Evolutionary conservation across 2,797 vertebrate species (phyloP).

Genomic region (Cuculus canorus): DNA sequence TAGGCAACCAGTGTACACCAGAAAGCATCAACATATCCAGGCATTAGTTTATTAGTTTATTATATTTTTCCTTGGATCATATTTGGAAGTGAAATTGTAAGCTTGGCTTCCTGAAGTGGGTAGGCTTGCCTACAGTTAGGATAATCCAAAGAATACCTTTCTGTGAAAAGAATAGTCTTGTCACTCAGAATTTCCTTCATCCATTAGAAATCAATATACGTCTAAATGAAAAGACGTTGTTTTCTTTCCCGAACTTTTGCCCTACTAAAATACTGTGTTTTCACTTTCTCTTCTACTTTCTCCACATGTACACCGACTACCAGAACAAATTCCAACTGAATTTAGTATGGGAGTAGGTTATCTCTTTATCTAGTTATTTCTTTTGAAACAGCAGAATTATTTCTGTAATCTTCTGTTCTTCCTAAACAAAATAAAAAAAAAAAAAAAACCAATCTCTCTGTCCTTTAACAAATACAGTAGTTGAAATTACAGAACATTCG

Average conservation of each 20-base stretch:
- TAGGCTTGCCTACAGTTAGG: not conserved
- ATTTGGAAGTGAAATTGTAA: not conserved
- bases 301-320: not conserved
- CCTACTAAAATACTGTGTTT: not conserved
- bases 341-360: not conserved
- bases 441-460: not conserved
- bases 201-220: not conserved
- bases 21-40: not conserved
- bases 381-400: not conserved
- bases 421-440: not conserved
- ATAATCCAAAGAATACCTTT: not conserved
- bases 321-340: not conserved
- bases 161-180: not conserved
- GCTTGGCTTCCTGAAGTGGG: not conserved
- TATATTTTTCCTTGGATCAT: not conserved
- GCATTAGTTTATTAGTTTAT: not conserved
- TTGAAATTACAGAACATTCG: not conserved
- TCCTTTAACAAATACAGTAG: not conserved
- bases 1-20: not conserved
- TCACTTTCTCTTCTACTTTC: not conserved
- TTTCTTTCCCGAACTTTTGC: not conserved
- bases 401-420: not conserved
- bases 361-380: not conserved
- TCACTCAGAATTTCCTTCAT: not conserved
- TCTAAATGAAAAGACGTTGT: not conserved